phyloP scores from a whole-genome alignment of 1,140 invertebrate species.

The Euschistus heros region DNA sequence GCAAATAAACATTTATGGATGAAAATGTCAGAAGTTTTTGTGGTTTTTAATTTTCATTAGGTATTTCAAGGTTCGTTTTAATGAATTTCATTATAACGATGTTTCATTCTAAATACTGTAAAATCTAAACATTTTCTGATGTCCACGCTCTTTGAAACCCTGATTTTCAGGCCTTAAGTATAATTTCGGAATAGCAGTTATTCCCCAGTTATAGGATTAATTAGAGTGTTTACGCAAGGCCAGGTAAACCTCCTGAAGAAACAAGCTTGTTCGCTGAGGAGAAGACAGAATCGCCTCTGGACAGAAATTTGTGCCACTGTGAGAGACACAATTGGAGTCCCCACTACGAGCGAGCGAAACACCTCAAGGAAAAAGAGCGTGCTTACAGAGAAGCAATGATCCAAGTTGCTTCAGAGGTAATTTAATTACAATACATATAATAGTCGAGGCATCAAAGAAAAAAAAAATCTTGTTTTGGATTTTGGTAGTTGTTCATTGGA shows the following conservation, averaged over 20 bases:
- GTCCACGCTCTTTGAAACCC: too few relatives aligned
- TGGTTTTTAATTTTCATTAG: too few relatives aligned
- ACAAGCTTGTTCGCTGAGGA: not conserved
- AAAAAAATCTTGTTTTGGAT: not conserved
- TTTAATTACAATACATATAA: not conserved
- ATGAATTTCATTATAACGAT: too few relatives aligned
- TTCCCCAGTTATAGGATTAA: too few relatives aligned
- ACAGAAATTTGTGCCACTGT: conserved; percentile 17
- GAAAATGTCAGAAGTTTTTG: too few relatives aligned
- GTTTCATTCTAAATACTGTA: too few relatives aligned
- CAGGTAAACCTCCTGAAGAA: not conserved
- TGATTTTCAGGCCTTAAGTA: too few relatives aligned
- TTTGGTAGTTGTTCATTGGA: not conserved
- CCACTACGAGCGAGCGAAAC: conserved; percentile 18
- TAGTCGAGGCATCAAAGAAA: not conserved
- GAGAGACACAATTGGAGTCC: conserved; percentile 22
- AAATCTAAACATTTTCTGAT: too few relatives aligned
- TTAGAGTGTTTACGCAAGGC: too few relatives aligned
- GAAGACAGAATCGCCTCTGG: not conserved
- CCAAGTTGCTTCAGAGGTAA: conserved; percentile 19
- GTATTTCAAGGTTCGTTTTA: too few relatives aligned
- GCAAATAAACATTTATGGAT: too few relatives aligned
- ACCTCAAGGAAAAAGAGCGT: conserved; percentile 21
- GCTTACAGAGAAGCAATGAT: conserved; percentile 25
- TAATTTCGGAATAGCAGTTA: too few relatives aligned